Evolutionary conservation across 2,888 invertebrate species (phyloP).

Genomic region (Globia sparganii): DNA sequence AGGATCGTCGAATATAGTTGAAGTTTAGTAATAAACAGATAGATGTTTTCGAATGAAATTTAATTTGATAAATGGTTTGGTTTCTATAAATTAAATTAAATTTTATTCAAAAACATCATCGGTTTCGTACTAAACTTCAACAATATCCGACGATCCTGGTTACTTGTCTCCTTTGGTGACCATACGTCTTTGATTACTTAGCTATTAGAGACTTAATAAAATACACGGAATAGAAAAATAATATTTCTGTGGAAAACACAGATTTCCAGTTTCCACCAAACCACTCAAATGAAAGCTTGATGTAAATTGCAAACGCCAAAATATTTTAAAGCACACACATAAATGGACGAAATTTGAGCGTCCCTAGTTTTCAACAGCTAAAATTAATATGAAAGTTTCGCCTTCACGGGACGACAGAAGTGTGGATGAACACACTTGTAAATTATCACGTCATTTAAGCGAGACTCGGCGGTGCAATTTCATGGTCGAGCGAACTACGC

Average conservation of each 20-base stretch:
- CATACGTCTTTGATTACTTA: neutral
- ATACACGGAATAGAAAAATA: neutral
- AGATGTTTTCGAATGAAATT: no score
- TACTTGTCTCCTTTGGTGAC: no score
- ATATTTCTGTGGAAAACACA: neutral
- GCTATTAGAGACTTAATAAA: neutral
- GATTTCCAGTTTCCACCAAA: neutral
- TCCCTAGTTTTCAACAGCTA: constrained; percentile 61
- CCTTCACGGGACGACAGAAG: constrained; percentile 68
- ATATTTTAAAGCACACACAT: constrained; percentile 41
- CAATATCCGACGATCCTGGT: no score
- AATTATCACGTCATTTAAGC: constrained; percentile 82
- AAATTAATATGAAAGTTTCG: constrained; percentile 73
- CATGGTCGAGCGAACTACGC: constrained; percentile 74
- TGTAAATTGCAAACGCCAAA: constrained; percentile 33
- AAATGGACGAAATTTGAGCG: constrained; percentile 48
- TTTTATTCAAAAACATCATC: no score
- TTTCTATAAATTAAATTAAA: no score
- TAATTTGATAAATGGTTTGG: no score
- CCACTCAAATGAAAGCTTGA: constrained; percentile 20
- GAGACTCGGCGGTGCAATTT: constrained; percentile 78
- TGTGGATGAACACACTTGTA: constrained; percentile 77
- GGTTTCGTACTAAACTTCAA: no score
- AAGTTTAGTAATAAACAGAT: no score
- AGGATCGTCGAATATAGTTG: no score